phyloP scores from a whole-genome alignment of 2,888 invertebrate species.

The Limnephilus rhombicus region DNA sequence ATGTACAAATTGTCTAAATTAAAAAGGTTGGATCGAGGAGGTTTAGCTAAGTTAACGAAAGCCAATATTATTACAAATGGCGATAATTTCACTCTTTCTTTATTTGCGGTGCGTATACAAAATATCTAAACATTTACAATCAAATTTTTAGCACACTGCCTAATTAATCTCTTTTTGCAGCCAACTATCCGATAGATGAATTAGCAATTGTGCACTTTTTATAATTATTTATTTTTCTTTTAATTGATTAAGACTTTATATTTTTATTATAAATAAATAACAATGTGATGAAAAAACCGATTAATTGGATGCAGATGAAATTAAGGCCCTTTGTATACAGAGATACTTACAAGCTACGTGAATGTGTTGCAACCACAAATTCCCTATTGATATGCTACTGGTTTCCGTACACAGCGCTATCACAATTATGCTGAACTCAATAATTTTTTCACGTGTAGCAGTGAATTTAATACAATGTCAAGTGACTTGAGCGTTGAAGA shows the following conservation, averaged over 20 bases:
- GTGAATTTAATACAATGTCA: too few relatives aligned
- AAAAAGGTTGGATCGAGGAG: background rate
- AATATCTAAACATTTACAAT: background rate
- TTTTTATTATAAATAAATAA: background rate
- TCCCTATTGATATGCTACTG: too few relatives aligned
- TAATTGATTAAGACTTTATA: background rate
- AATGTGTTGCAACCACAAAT: too few relatives aligned
- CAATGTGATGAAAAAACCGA: background rate
- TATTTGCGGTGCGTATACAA: background rate
- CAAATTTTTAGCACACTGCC: background rate
- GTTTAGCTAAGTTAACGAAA: background rate
- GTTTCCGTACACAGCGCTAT: too few relatives aligned
- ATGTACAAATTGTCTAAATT: background rate
- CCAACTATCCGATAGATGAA: background rate
- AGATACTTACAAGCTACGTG: too few relatives aligned
- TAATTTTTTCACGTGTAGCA: too few relatives aligned
- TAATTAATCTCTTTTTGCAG: background rate
- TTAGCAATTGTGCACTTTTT: background rate
- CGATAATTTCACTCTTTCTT: background rate
- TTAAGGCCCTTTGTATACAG: background rate
- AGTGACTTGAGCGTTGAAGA: too few relatives aligned
- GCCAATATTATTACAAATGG: background rate
- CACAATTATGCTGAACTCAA: too few relatives aligned
- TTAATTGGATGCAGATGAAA: background rate
- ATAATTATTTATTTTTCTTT: background rate